Percentiles rank a stretch among this genome's conserved stretches.
Evolutionary conservation across 2,888 invertebrate species (phyloP).

Genomic region (Xylota sylvarum): DNA sequence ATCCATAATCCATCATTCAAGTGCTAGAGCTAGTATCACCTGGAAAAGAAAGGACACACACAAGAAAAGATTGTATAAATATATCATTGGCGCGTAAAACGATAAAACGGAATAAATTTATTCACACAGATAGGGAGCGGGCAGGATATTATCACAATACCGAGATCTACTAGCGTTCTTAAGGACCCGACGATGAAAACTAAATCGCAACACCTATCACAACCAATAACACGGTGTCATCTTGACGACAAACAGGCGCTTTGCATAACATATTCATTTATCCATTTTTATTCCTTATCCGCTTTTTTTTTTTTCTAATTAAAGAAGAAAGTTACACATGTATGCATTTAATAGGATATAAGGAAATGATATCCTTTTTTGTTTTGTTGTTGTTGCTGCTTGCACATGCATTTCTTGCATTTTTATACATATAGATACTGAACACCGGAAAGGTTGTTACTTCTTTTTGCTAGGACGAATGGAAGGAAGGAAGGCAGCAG

Average conservation of each 20-base stretch:
- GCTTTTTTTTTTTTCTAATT: slow-evolving; percentile 58
- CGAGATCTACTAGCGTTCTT: slow-evolving; percentile 54
- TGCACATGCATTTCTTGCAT: slow-evolving; percentile 11
- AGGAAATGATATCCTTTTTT: slow-evolving; percentile 61
- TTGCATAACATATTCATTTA: slow-evolving; percentile 32
- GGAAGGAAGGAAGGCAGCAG: slow-evolving; percentile 16
- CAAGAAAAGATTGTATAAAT: slow-evolving; percentile 31
- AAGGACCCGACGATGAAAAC: slow-evolving; percentile 71
- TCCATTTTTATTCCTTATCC: slow-evolving; percentile 39
- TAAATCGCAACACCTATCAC: slow-evolving; percentile 67
- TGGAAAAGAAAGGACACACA: slow-evolving; percentile 66
- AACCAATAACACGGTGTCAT: slow-evolving; percentile 67
- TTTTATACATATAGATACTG: slow-evolving; percentile 31
- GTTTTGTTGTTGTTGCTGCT: background rate
- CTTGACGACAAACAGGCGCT: slow-evolving; percentile 65
- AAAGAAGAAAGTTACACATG: slow-evolving; percentile 56
- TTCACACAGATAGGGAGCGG: slow-evolving; percentile 41
- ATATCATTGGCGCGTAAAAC: slow-evolving; percentile 46
- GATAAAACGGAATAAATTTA: slow-evolving; percentile 16
- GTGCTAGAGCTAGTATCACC: slow-evolving; percentile 34
- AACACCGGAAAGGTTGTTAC: slow-evolving; percentile 72
- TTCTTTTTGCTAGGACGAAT: slow-evolving; percentile 48
- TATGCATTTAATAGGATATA: slow-evolving; percentile 62
- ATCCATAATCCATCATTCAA: slow-evolving; percentile 64
- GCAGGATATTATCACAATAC: slow-evolving; percentile 23